phyloP scores from a whole-genome alignment of 2,113 vertebrate species.

The Cephalopterus ornatus region DNA sequence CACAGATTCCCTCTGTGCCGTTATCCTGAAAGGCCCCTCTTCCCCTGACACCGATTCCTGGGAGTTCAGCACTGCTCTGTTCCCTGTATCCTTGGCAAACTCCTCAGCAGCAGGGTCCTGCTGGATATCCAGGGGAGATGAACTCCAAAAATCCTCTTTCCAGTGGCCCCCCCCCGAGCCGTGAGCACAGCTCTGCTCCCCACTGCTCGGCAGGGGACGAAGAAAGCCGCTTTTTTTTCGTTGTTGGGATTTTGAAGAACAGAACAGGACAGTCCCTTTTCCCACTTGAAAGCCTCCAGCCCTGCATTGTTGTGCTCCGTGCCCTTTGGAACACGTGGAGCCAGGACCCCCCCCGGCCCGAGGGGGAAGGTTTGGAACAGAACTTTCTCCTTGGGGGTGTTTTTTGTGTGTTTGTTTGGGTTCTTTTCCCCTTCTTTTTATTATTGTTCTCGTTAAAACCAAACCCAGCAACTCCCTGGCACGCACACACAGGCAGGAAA shows the following conservation, averaged over 20 bases:
- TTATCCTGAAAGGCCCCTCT: background rate
- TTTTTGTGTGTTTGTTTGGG: too few relatives aligned
- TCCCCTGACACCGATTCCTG: background rate
- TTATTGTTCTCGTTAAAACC: background rate
- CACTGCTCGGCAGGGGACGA: background rate
- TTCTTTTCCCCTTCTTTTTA: background rate
- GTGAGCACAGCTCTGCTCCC: background rate
- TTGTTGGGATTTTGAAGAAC: background rate
- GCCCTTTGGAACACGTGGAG: background rate
- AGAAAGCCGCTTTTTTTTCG: background rate
- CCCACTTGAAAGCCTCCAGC: background rate
- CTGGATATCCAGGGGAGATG: background rate
- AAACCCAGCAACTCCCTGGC: background rate
- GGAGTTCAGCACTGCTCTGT: background rate
- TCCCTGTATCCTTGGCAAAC: background rate
- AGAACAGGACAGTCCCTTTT: background rate
- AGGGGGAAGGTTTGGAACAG: background rate
- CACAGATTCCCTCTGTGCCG: background rate
- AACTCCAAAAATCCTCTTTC: background rate
- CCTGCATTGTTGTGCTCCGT: background rate
- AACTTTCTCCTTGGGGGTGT: too few relatives aligned
- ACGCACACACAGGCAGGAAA: background rate
- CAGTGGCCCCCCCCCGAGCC: background rate
- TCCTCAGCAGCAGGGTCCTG: background rate
- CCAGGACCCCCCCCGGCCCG: background rate